Base-by-base conservation (phyloP, 2,888 invertebrate species). In the Clitarchus hookeri region DNA sequence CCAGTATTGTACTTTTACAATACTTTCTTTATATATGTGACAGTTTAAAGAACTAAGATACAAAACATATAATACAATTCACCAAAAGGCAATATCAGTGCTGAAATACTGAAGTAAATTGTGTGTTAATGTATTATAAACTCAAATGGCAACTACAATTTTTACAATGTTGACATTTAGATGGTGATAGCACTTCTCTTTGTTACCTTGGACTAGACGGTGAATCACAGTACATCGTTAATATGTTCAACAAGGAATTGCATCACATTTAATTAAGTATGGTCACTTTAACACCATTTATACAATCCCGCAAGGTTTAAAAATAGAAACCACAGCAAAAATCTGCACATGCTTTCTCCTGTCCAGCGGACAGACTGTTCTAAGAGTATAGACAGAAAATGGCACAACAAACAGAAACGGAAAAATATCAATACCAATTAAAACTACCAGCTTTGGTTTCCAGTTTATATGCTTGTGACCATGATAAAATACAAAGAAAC, bases 211-310 rank as follows among this genome's bases (percentile, higher is more conserved):
- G 65, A 65, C 65, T 65, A 65, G 65, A 65, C 6, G 65, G 65
- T 65, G 65, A 65, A 65, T 65, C 65, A 65, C 65, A 65, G 65
- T n/a, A n/a, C 65, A 23, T 65, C 65, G 19, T 53, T 53, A 12
- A 65, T 9, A 16, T 65, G n/a, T 23, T 65, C 23, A 65, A 65
- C 23, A 65, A 65, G 65, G 65, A 65, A 16, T 65, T 23, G 19
- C 65, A 65, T 65, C n/a, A 65, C 65, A 23, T 65, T 65, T 19
- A 65, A 65, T 65, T 65, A n/a, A n/a, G 65, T 65, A 23, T 65
- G 65, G 65, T 65, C 65, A 65, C 65, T 65, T 65, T 65, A 65
- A 65, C 65, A 65, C 65, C 65, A 65, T 65, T 65, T 65, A 65
- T 65, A 65, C 65, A 65, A 65, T 65, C 65, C 65, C 65, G 65